Evolutionary conservation across 2,797 vertebrate genomes (phyloP).

Genomic region (Helicolenus hilgendorfi): DNA sequence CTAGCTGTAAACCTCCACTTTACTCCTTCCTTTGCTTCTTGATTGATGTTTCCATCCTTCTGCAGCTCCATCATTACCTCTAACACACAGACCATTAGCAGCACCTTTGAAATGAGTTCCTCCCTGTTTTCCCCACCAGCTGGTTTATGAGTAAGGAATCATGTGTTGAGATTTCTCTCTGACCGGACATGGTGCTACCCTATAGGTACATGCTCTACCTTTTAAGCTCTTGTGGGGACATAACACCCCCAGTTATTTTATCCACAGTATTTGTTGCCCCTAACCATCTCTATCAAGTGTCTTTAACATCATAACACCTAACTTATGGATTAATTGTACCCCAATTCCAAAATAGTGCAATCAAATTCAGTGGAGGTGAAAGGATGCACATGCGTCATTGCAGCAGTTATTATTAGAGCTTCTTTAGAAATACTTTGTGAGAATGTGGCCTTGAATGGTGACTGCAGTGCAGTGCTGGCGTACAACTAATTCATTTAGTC

Average conservation of each 20-base stretch:
- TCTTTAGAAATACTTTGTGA: not conserved
- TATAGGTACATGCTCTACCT: not conserved
- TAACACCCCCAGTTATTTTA: not conserved
- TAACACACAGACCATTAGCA: not conserved
- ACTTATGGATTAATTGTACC: not conserved
- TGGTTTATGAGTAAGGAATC: conserved; percentile 4
- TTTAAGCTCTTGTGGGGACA: not conserved
- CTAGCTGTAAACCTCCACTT: not conserved
- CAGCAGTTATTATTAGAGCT: not conserved
- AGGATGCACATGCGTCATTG: not conserved
- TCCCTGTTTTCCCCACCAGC: not conserved
- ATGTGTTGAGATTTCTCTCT: not conserved
- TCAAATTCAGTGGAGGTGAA: not conserved
- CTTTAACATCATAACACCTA: not conserved
- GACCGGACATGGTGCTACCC: not conserved
- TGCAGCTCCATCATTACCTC: conserved; percentile 9
- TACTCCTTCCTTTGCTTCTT: not conserved
- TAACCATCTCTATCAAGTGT: not conserved
- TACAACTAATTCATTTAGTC: not conserved
- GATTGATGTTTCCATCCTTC: not conserved
- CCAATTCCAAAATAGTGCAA: not conserved
- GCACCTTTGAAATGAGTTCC: conserved; percentile 6
- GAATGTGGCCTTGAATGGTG: not conserved
- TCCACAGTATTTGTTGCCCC: not conserved
- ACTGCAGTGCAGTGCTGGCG: not conserved